These are phyloP conservation scores for Geotrupes spiniger DNA, from an alignment of 2,888 invertebrate species.

Conservation along the genomic window DNA sequence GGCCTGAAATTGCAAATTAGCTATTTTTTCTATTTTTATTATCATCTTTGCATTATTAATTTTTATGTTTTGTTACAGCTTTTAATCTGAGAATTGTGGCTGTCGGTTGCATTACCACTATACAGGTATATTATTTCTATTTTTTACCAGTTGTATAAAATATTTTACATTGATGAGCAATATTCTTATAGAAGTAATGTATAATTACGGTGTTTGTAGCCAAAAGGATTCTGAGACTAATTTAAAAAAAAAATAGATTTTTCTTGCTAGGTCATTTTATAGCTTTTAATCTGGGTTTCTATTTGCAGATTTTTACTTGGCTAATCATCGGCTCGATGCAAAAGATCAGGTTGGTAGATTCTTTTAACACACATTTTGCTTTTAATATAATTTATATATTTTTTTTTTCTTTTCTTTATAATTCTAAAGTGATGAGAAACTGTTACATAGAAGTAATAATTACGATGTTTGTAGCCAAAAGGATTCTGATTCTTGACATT, in stretches of 20 bases:
- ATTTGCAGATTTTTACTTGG: too few relatives aligned
- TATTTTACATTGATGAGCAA: slow-evolving; percentile 8
- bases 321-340: too few relatives aligned
- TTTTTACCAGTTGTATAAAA: too few relatives aligned
- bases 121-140: too few relatives aligned
- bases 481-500: slow-evolving; percentile 8
- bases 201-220: slow-evolving; percentile 14
- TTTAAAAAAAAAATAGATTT: too few relatives aligned
- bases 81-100: not conserved
- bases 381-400: too few relatives aligned
- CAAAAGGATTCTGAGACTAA: slow-evolving; percentile 26
- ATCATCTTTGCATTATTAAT: not conserved
- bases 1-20: slow-evolving; percentile 21
- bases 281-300: too few relatives aligned
- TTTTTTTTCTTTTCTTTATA: too few relatives aligned
- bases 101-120: too few relatives aligned
- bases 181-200: slow-evolving; percentile 5
- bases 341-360: too few relatives aligned
- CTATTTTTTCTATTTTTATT: not conserved
- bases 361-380: too few relatives aligned
- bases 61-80: not conserved
- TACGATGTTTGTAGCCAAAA: slow-evolving; percentile 12
- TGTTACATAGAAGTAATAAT: slow-evolving; percentile 10
- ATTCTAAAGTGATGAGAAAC: slow-evolving; percentile 3
- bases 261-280: too few relatives aligned